Evolutionary conservation across 2,113 vertebrate species (phyloP), one percentile per base, ranked within the genome.

Genomic region (Brachyistius frenatus): DNA sequence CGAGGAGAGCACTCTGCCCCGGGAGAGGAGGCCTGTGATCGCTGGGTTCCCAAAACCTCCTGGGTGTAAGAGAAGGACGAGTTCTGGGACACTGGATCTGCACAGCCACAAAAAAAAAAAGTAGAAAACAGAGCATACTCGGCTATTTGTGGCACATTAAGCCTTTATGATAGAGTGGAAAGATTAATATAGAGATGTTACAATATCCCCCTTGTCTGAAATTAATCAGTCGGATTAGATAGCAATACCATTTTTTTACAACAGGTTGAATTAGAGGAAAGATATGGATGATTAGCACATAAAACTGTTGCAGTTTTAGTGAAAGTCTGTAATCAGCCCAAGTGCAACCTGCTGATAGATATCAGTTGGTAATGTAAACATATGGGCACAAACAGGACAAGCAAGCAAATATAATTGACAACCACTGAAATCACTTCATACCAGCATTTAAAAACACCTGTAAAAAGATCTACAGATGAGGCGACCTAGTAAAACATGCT

Each of bases 31-130:
- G 95, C 94, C 81, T 93, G 96, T 15, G 97, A 99, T 53, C 35
- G 91, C 66, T 92, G 93, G 60, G 85, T 73, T 9, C 88, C 95
- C 78, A 93, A 93, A 30, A 90, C 86, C 49, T 97, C 97, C 62
- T 96, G 97, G 77, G 94, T 94, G 60, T 96, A 94, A 39, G 96
- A 97, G 10, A 97, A 30, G 7, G 98, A 99, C 2, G 98, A 99
- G 93, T 98, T 98, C 78, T 96, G 98, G 65, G 98, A 99, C 78
- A 95, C 82, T 11, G 91, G 88, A 73, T 96, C 98, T 99, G 37
- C 8, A 69, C 2, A 35, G 1, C 1, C 69, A 76, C 32, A 67
- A 60, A 74, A 36, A 39, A 56, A 47, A 8, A 36, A 54, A 32
- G 70, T 61, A 61, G 50, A 2, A 3, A 69, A 73, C 53, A 8